A percentile compares a stretch with the other conserved stretches of the same genome.
phyloP scores from a whole-genome alignment of 2,888 invertebrate species.

The Alentia gelatinosa region DNA sequence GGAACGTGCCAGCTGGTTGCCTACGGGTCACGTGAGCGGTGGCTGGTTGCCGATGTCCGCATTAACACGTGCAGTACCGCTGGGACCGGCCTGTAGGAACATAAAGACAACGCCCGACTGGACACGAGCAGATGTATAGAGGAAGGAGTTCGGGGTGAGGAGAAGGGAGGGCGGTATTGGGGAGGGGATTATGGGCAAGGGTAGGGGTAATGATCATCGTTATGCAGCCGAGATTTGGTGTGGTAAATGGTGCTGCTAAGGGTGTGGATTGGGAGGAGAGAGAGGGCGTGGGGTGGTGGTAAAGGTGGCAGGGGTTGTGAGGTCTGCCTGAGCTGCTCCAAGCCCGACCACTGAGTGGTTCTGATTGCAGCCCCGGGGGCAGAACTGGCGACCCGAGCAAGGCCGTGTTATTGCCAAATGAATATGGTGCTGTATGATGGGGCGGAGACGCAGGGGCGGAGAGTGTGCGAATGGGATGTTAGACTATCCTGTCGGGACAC shows the following conservation, averaged over 20 bases:
- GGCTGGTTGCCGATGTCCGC: neutral
- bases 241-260: neutral
- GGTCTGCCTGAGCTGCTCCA: neutral
- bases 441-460: neutral
- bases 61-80: neutral
- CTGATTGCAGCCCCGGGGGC: neutral
- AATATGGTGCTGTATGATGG: neutral
- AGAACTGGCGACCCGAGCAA: neutral
- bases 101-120: neutral
- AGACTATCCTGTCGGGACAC: neutral
- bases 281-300: neutral
- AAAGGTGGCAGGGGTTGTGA: neutral
- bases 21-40: neutral
- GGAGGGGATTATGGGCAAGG: neutral
- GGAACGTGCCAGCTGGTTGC: neutral
- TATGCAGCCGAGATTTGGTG: neutral
- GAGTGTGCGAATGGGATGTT: neutral
- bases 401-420: constrained; percentile 18
- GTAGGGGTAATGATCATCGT: neutral
- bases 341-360: neutral
- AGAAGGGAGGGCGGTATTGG: neutral
- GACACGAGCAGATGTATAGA: neutral
- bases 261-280: neutral
- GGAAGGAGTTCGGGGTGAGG: neutral
- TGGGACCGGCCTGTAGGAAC: neutral